A percentile compares a stretch with the other conserved stretches of the same genome.
Evolutionary conservation across 2,797 vertebrate genomes (phyloP).

Genomic region (Pseudomugil gertrudae): DNA sequence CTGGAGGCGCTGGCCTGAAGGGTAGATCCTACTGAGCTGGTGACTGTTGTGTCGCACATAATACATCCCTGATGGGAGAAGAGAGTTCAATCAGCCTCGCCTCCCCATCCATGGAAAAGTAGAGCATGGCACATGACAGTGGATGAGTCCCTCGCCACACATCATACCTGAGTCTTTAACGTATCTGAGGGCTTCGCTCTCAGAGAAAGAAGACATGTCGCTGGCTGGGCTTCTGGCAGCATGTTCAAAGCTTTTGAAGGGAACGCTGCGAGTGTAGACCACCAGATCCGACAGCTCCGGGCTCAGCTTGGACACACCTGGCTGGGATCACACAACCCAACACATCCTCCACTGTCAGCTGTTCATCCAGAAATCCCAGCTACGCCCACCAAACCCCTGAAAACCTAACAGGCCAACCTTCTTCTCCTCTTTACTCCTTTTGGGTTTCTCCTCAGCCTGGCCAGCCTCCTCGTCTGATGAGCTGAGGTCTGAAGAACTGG

Average conservation of each 20-base stretch:
- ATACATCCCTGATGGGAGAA: slow-evolving; percentile 73
- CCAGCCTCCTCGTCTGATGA: slow-evolving; percentile 79
- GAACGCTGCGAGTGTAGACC: slow-evolving; percentile 87
- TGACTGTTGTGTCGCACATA: slow-evolving; percentile 85
- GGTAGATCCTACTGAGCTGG: slow-evolving; percentile 89
- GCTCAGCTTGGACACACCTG: slow-evolving; percentile 78
- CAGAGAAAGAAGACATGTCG: slow-evolving; percentile 90
- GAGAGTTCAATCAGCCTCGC: neutral
- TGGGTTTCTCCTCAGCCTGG: slow-evolving; percentile 39
- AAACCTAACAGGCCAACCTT: slow-evolving; percentile 51
- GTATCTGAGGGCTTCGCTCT: slow-evolving; percentile 88
- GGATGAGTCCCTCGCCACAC: neutral
- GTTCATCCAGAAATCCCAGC: neutral
- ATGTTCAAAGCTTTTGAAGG: slow-evolving; percentile 81
- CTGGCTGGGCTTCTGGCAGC: slow-evolving; percentile 72
- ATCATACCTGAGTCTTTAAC: slow-evolving; percentile 87
- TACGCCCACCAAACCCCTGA: neutral
- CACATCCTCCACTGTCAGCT: neutral
- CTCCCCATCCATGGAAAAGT: too few species aligned
- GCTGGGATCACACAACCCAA: slow-evolving; percentile 32
- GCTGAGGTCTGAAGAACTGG: slow-evolving; percentile 74
- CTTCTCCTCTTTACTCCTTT: slow-evolving; percentile 40
- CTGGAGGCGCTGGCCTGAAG: slow-evolving; percentile 87
- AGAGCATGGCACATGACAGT: neutral
- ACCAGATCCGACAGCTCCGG: slow-evolving; percentile 88